These are phyloP conservation scores for Pedetes capensis DNA, from an alignment of 2,113 vertebrate genomes.

Conservation along the genomic window DNA sequence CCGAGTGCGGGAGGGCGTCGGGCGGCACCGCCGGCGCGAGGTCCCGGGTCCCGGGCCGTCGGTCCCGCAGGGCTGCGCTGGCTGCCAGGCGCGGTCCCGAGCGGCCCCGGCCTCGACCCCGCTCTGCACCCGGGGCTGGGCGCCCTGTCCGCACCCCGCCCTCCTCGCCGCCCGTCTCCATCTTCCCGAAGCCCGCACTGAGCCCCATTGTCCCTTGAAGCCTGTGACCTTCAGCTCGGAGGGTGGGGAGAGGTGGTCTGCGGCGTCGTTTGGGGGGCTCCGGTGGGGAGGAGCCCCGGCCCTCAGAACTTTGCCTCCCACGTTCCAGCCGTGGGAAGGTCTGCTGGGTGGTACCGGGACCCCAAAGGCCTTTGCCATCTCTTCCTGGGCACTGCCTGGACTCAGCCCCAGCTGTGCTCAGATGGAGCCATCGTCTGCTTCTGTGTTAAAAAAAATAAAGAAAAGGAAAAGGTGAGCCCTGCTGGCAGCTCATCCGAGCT, in stretches of 20 bases:
- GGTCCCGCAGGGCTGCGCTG: not conserved
- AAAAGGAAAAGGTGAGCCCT: not conserved
- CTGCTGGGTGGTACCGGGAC: not conserved
- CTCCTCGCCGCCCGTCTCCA: slow-evolving; percentile 13
- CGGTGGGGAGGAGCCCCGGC: not conserved
- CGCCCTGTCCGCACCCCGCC: not conserved
- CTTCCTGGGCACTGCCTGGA: not conserved
- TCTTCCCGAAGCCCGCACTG: slow-evolving; percentile 35
- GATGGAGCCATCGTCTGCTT: not conserved
- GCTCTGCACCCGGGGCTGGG: not conserved
- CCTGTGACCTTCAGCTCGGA: slow-evolving; percentile 26
- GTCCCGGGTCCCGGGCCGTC: not conserved
- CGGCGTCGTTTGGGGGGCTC: not conserved
- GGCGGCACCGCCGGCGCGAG: no score
- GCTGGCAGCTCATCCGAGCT: not conserved
- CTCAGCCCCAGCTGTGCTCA: not conserved
- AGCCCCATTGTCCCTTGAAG: slow-evolving; percentile 44
- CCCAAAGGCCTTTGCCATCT: not conserved
- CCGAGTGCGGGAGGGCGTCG: no score
- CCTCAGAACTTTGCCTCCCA: not conserved
- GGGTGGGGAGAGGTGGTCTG: slow-evolving; percentile 45
- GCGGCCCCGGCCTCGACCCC: not conserved
- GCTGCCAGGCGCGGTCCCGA: not conserved
- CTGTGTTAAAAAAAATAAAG: not conserved
- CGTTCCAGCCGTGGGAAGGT: not conserved